Conservation (phyloP, 2,797 vertebrate genomes). For the Phrynocephalus guinanensis region DNA sequence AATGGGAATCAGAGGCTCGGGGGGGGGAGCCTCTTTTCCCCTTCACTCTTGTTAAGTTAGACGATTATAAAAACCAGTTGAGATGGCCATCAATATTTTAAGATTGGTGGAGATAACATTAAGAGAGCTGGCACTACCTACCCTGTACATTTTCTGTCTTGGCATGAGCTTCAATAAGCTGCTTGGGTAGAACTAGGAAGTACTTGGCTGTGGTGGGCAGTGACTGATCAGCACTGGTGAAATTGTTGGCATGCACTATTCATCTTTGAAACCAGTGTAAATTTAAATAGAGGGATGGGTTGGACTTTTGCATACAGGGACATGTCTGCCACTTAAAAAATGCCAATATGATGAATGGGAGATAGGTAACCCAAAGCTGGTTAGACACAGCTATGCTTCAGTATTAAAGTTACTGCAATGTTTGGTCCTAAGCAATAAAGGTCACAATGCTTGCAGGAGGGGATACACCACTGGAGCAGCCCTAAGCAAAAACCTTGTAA, state of each 20-base stretch:
- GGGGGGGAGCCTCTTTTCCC: neutral
- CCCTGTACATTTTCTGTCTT: neutral
- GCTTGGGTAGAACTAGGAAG: neutral
- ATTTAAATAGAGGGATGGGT: neutral
- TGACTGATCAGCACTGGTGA: neutral
- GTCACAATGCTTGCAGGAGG: neutral
- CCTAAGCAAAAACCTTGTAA: neutral
- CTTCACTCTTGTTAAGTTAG: slow-evolving; percentile 2
- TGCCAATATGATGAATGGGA: neutral
- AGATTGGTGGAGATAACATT: neutral
- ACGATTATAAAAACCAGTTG: neutral
- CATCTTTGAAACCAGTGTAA: neutral
- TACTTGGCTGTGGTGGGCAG: neutral
- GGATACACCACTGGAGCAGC: neutral
- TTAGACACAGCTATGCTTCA: neutral
- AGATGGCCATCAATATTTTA: neutral
- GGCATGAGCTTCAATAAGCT: neutral
- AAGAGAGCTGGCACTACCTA: neutral
- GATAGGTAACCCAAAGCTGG: neutral
- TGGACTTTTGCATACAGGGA: neutral
- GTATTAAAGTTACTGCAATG: neutral
- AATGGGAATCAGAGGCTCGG: neutral
- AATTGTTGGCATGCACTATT: neutral
- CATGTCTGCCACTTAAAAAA: neutral
- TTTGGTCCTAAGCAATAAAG: neutral